These are phyloP conservation scores for Paradoxurus hermaphroditus DNA, from an alignment of 2,113 vertebrate species.

Conservation along the genomic window DNA sequence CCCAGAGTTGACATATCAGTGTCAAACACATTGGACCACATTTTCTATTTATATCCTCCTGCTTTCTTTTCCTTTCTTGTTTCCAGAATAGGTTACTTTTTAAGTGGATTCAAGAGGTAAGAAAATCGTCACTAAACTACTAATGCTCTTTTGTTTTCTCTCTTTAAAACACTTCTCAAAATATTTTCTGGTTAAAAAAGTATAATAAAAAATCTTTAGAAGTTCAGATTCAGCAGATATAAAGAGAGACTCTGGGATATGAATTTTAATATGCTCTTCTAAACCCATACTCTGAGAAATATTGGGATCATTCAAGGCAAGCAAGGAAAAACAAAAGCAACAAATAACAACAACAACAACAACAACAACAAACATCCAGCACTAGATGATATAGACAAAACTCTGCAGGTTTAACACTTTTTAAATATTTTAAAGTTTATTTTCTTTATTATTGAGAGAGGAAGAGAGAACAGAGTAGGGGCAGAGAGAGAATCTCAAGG, in stretches of 20 bases:
- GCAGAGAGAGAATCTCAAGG: too few species aligned
- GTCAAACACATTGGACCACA: neutral
- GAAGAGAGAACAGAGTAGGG: too few species aligned
- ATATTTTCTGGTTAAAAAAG: neutral
- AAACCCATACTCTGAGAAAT: neutral
- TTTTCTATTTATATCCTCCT: neutral
- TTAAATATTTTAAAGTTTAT: neutral
- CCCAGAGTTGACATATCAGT: neutral
- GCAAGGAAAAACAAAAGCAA: neutral
- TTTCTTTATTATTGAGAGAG: too few species aligned
- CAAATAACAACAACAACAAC: neutral
- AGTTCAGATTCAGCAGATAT: neutral
- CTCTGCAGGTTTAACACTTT: neutral
- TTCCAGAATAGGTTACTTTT: neutral
- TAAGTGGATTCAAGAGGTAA: neutral
- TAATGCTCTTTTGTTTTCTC: neutral
- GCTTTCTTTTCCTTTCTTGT: neutral
- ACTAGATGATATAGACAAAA: neutral
- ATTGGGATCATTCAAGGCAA: neutral
- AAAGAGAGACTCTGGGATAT: neutral
- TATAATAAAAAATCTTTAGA: neutral
- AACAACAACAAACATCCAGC: neutral
- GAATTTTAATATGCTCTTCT: neutral
- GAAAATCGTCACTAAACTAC: neutral
- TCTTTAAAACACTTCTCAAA: neutral